Conservation (phyloP, 2,113 vertebrate species). For the Athene noctua region DNA sequence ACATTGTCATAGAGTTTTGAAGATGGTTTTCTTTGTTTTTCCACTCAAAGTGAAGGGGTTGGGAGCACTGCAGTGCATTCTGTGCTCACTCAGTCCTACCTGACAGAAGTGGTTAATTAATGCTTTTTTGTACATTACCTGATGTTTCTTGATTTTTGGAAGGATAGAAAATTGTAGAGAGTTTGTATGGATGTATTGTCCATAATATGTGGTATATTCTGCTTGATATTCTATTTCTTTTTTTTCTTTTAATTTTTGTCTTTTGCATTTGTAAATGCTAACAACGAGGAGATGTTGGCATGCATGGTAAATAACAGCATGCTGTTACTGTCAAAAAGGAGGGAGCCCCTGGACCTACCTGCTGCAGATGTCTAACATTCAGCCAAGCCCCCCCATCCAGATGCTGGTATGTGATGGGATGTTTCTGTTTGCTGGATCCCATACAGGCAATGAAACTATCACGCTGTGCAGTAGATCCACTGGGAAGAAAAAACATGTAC, state of each 20-base stretch:
- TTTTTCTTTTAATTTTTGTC: not conserved
- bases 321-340: conserved; percentile 49
- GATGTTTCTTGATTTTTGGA: not conserved
- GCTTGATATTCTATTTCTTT: not conserved
- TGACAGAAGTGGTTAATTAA: not conserved
- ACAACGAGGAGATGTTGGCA: not conserved
- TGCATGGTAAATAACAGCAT: not conserved
- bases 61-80: not conserved
- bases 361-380: not conserved
- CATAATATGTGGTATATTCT: not conserved
- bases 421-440: conserved; percentile 58
- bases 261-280: not conserved
- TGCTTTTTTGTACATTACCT: not conserved
- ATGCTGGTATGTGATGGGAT: conserved; percentile 21
- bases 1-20: not conserved
- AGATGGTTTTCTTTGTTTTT: not conserved
- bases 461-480: conserved; percentile 12
- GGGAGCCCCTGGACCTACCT: not conserved
- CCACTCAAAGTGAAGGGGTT: not conserved
- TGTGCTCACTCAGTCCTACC: not conserved
- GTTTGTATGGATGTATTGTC: not conserved
- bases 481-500: conserved; percentile 38
- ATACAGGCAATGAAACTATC: conserved; percentile 22
- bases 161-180: not conserved
- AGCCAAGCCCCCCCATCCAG: conserved; percentile 39